A percentile compares a stretch with the other conserved stretches of the same genome.
Conservation (phyloP, 2,113 vertebrate genomes). For the Seriola aureovittata region DNA sequence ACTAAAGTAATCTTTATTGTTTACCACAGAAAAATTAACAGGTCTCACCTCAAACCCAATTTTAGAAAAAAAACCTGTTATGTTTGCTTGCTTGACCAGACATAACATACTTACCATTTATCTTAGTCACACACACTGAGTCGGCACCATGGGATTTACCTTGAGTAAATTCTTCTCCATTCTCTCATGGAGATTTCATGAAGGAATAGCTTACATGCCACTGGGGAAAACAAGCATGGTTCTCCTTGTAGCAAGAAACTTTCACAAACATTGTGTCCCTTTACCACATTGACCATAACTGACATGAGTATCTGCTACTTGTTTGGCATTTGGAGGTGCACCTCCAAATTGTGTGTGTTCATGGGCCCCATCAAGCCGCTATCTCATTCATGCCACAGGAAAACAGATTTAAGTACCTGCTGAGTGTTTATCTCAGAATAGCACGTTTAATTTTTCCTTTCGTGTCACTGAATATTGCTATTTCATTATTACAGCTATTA, state of each 20-base stretch:
- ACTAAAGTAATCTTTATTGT: no score
- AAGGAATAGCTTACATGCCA: conserved; percentile 12
- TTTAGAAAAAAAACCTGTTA: background rate
- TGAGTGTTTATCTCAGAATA: background rate
- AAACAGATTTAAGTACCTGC: background rate
- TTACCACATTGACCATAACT: background rate
- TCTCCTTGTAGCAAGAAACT: background rate
- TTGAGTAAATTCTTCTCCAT: conserved; percentile 3
- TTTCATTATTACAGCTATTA: background rate
- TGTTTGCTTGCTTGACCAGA: background rate
- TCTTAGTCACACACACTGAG: background rate
- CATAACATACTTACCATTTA: conserved; percentile 9
- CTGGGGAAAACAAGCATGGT: background rate
- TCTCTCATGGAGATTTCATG: conserved; percentile 6
- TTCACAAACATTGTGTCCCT: background rate
- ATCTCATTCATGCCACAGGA: background rate
- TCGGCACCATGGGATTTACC: conserved; percentile 30
- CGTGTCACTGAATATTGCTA: background rate
- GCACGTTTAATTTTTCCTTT: background rate
- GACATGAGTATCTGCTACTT: background rate
- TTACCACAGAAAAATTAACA: no score
- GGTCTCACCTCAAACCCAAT: background rate
- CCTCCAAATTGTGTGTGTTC: no score
- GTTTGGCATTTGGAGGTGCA: background rate
- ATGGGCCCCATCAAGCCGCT: no score